Base-by-base conservation (phyloP, 2,888 invertebrate species). In the Rhingia rostrata region DNA sequence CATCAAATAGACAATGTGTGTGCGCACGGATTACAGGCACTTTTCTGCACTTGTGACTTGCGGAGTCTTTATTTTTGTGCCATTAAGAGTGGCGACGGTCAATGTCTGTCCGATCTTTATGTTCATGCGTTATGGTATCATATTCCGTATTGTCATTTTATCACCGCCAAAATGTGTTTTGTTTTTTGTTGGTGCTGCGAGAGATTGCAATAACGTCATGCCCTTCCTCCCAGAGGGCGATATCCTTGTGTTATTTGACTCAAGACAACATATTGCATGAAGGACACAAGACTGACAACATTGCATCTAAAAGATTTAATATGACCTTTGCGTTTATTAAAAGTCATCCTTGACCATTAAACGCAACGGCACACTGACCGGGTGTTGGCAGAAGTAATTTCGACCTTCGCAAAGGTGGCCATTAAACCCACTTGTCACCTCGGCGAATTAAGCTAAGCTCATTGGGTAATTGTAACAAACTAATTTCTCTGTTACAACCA, bases 401-500 rank as follows among this genome's bases (percentile, higher is more conserved):
- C 47, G 66, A 51, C 43, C 63, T 54, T 63, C 39, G 41, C 39
- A 37, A 32, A 45, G 61, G 53, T 60, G 64, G 14, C 69, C 80
- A 75, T 84, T 84, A 84, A 80, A 75, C 43, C 70, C 84, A 84
- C 74, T 84, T 80, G 80, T 75, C 84, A 75, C 84, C 69, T 70
- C 45, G 70, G 60, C 56, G 64, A 84, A 70, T 79, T 70, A 66
- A 84, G 79, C 75, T 80, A 84, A 84, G 79, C 79, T 79, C 75
- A 80, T 84, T 80, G 69, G 79, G 80, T 75, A 79, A 80, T 84
- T 84, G 84, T 70, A 56, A 75, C 70, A 84, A 84, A 84, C 80
- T 84, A 64, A 80, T 80, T 84, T 84, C 69, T 58, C 63, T 33
- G 67, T 78, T 53, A 45, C 69, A 64, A 64, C 69, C 70, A 74